These are phyloP conservation scores for Polypterus senegalus DNA, from an alignment of 2,113 vertebrate genomes.

Conservation along the genomic window DNA sequence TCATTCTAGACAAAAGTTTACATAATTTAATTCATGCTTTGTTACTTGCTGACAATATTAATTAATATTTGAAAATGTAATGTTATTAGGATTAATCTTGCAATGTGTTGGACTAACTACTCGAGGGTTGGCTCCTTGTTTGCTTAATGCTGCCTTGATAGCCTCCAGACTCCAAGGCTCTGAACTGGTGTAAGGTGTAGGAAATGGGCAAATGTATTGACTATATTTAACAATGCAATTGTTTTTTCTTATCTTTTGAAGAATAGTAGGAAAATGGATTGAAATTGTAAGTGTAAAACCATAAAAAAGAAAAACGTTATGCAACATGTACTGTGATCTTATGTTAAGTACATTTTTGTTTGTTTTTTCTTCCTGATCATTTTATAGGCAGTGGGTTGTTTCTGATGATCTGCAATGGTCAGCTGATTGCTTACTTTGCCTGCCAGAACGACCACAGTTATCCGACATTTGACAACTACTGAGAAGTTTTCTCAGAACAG, in stretches of 20 bases:
- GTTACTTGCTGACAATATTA: too few relatives aligned
- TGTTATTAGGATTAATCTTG: too few relatives aligned
- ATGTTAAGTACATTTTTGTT: background rate
- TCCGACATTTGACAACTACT: slow-evolving; percentile 34
- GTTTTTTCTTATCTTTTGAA: background rate
- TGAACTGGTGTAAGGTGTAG: too few relatives aligned
- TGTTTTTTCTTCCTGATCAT: background rate
- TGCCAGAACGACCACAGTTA: slow-evolving; percentile 40
- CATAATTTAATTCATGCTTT: too few relatives aligned
- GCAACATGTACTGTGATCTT: background rate
- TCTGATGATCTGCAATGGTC: slow-evolving; percentile 55
- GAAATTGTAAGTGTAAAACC: too few relatives aligned
- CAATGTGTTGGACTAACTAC: background rate
- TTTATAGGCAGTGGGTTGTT: slow-evolving; percentile 45
- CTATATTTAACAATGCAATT: background rate
- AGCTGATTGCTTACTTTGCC: slow-evolving; percentile 50
- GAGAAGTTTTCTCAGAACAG: slow-evolving; percentile 4
- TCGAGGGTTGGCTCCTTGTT: background rate
- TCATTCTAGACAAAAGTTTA: too few relatives aligned
- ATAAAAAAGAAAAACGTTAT: background rate
- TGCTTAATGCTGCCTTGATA: background rate
- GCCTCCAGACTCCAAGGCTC: background rate
- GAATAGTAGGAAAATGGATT: too few relatives aligned
- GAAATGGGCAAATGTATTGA: too few relatives aligned
- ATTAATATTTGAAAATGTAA: too few relatives aligned